phyloP scores from a whole-genome alignment of 2,888 invertebrate genomes.

The Thyatira batis region DNA sequence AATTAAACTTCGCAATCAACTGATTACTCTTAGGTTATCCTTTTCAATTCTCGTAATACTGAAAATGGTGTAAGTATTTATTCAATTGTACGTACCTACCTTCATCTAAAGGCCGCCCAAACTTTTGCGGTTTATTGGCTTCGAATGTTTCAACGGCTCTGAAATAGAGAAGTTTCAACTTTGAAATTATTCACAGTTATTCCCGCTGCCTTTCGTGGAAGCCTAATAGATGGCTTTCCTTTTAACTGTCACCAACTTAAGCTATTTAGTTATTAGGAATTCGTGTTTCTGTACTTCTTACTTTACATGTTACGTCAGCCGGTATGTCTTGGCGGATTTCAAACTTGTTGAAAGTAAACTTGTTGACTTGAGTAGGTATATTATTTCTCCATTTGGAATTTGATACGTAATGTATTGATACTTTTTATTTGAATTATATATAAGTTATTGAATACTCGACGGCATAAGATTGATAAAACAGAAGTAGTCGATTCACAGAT shows the following conservation, averaged over 20 bases:
- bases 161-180: slow-evolving; percentile 6
- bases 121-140: slow-evolving; percentile 8
- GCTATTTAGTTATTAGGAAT: not conserved
- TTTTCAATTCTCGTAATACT: not conserved
- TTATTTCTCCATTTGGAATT: too few relatives aligned
- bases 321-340: not conserved
- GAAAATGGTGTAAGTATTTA: not conserved
- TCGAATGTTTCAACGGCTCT: slow-evolving; percentile 1
- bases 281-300: not conserved
- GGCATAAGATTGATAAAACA: too few relatives aligned
- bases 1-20: not conserved
- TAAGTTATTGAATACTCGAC: too few relatives aligned
- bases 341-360: not conserved
- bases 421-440: too few relatives aligned
- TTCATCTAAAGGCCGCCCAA: not conserved
- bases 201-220: not conserved
- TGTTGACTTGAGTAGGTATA: too few relatives aligned
- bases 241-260: not conserved
- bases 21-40: not conserved
- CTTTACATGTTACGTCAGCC: not conserved
- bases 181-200: slow-evolving; percentile 9
- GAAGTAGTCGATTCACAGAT: too few relatives aligned
- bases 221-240: not conserved
- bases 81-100: not conserved
- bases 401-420: too few relatives aligned